Evolutionary conservation across 2,888 invertebrate genomes (phyloP), one percentile per base, ranked within the genome.

Genomic region (Drosophila lutescens): DNA sequence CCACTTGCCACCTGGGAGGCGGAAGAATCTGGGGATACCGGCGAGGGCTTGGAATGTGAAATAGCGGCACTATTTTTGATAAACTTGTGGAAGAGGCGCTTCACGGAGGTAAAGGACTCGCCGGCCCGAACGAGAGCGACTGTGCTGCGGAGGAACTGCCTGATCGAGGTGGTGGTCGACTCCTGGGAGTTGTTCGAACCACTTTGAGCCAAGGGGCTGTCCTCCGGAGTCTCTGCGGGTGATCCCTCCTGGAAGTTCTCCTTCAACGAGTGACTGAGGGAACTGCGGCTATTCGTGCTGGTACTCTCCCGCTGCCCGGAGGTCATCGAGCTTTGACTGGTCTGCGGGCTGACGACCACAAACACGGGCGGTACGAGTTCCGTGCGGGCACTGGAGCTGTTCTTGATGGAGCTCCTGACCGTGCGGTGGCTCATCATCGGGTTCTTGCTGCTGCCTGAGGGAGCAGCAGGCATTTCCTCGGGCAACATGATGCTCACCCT

Each of bases 401-500:
- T 13, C 23, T 23, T 62, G 2, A 49, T 34, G 17, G 61, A 34
- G 15, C 47, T 62, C 15, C 23, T 62, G 10, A 38, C 7, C 1
- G 7, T 20, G 30, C 3, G 20, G 30, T 9, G 23, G n/a, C n/a
- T 13, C 23, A 2, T 32, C n/a, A 3, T 32, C 9, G n/a, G 10
- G 8, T 15, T 15, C 9, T 7, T 13, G 4, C 6, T 7, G 20
- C 20, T 17, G 20, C 9, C 10, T 3, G 15, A 2, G 9, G 6
- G 36, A 15, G 13, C 12, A 20, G n/a, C 12, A 5, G 4, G 13
- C 20, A 40, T 32, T 23, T 79, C 76, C 4, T 36, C 57, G 10
- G 80, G 66, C 34, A 56, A 12, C 6, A 56, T 9, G 23, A 80
- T 80, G 67, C 74, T 81, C 4, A 86, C 80, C 2, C 78, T 49